Percentiles rank a stretch among this genome's conserved stretches.
Evolutionary conservation across 2,888 invertebrate species (phyloP).

Genomic region (Aricia artaxerxes): DNA sequence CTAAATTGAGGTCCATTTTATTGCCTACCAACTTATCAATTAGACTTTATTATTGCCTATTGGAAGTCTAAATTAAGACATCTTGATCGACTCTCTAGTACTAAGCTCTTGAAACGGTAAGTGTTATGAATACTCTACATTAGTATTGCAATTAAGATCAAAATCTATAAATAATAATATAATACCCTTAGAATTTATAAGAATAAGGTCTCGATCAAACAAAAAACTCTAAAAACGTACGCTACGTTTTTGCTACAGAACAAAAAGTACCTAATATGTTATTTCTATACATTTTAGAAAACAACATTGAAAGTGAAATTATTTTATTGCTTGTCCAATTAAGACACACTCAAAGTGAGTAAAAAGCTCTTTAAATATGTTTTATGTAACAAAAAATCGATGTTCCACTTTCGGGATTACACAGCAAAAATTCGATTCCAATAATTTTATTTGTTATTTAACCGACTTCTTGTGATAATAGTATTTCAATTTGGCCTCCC

Average conservation of each 20-base stretch:
- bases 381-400: slow-evolving; percentile 17
- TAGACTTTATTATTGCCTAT: background rate
- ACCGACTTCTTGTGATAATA: slow-evolving; percentile 37
- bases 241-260: background rate
- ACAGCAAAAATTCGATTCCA: slow-evolving; percentile 28
- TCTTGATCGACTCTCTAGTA: background rate
- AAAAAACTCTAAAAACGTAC: background rate
- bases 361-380: background rate
- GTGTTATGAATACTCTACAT: background rate
- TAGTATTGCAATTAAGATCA: too few species aligned
- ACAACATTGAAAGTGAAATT: background rate
- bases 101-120: background rate
- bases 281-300: background rate
- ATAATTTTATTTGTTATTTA: slow-evolving; percentile 27
- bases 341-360: background rate
- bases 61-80: background rate
- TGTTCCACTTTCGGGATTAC: slow-evolving; percentile 14
- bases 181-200: background rate
- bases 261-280: background rate
- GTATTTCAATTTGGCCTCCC: slow-evolving; percentile 47
- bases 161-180: too few species aligned
- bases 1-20: too few species aligned
- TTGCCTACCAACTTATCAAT: too few species aligned
- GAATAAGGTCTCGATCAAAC: background rate
- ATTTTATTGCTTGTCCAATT: background rate